These are phyloP conservation scores for Atherinosoma microstoma DNA, from an alignment of 2,797 vertebrate genomes.

Conservation along the genomic window DNA sequence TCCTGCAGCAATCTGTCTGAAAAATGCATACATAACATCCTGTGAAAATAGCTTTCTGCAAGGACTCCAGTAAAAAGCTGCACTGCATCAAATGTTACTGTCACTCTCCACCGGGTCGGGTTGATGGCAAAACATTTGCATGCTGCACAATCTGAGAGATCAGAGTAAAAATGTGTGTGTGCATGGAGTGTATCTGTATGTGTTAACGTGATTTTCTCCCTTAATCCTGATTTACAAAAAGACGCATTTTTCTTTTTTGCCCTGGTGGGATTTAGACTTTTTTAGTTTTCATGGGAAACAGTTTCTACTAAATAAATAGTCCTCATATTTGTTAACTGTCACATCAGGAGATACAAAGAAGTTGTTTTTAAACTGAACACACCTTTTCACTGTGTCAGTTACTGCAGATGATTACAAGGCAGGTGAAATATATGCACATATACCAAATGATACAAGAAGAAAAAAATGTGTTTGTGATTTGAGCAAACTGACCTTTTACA, in stretches of 20 bases:
- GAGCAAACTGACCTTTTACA: not conserved
- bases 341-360: not conserved
- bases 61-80: conserved; percentile 74
- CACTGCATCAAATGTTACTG: conserved; percentile 74
- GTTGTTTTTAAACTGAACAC: not conserved
- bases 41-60: conserved; percentile 80
- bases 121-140: conserved; percentile 79
- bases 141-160: conserved; percentile 64
- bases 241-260: not conserved
- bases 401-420: not conserved
- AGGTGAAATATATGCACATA: not conserved
- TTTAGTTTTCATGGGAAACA: conserved; percentile 1
- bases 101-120: conserved; percentile 69
- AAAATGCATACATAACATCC: conserved; percentile 81
- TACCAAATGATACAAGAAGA: not conserved
- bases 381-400: not conserved
- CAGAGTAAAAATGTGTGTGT: conserved; percentile 35
- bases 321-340: not conserved
- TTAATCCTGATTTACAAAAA: conserved; percentile 2
- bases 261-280: not conserved
- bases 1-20: conserved; percentile 82
- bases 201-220: conserved; percentile 7
- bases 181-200: conserved; percentile 8
- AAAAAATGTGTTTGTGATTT: conserved; percentile 1
- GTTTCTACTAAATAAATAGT: not conserved